Conservation (phyloP, 2,113 vertebrate species). For the Hypocryptadius cinnamomeus region DNA sequence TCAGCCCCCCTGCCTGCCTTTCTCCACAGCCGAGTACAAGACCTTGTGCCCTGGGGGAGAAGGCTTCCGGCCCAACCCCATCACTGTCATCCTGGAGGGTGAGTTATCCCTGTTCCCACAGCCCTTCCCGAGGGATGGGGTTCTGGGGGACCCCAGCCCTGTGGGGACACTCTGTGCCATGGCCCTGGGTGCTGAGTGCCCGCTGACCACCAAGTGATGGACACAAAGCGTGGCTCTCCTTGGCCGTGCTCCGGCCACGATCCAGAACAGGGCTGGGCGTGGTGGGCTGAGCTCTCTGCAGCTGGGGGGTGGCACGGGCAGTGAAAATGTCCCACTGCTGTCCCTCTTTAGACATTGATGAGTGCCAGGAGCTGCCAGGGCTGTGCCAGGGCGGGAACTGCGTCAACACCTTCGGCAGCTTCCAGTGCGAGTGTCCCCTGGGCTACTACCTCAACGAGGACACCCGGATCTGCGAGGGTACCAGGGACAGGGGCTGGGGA, state of each 20-base stretch:
- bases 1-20: neutral
- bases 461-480: constrained; percentile 88
- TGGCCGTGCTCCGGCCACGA: rapidly evolving
- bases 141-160: neutral
- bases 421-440: constrained; percentile 88
- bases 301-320: neutral
- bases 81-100: constrained; percentile 94
- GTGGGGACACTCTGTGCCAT: neutral
- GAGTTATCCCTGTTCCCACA: neutral
- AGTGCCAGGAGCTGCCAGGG: constrained; percentile 90
- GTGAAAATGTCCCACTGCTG: neutral
- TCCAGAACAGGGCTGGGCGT: neutral
- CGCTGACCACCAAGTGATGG: rapidly evolving
- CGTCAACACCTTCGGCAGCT: constrained; percentile 91
- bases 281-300: rapidly evolving
- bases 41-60: constrained; percentile 91
- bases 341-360: constrained; percentile 79
- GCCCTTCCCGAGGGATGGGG: neutral
- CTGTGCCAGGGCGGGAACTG: constrained; percentile 91
- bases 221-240: neutral
- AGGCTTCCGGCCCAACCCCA: constrained; percentile 89
- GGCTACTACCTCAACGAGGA: constrained; percentile 88
- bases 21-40: constrained; percentile 85
- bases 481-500: neutral
- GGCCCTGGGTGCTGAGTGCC: neutral